Evolutionary conservation across 2,888 invertebrate species (phyloP), one percentile per base, ranked within the genome.

Genomic region (Lasioglossum villosulum): DNA sequence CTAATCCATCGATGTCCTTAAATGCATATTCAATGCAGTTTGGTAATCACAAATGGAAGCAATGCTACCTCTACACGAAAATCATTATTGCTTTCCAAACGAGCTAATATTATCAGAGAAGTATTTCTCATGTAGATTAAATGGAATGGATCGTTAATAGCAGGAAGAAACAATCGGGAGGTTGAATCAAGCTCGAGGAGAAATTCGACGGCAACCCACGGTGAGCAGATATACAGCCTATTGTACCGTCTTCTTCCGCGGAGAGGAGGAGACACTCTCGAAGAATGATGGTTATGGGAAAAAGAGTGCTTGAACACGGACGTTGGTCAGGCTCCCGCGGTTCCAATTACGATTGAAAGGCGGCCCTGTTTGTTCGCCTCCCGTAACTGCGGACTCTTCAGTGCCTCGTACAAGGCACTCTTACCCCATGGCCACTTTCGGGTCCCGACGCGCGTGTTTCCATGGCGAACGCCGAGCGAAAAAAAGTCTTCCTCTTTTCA

Each of bases 261-360:
- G 59, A 81, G 87, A 88, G 90, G 84, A 87, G 87, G 91, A 92
- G 93, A 93, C 92, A 93, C 93, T 92, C 93, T 93, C 91, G 92
- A 94, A 93, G 92, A 89, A 93, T 87, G 92, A 94, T 93, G 92
- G 92, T 92, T 93, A 93, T 90, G 91, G 90, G 93, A 93, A 94
- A 93, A 94, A 93, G 93, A 93, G 94, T 94, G 91, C 94, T 94
- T 93, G 94, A 94, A 94, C 94, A 94, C 94, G 94, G 94, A 93
- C 94, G 94, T 90, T 94, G 94, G 94, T 94, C 94, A 94, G 94
- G 89, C 92, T 91, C 92, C 93, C 91, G 92, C 88, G 91, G 92
- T 90, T 93, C 94, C 94, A 94, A 94, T 94, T 94, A 94, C 91
- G 91, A 90, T 89, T 90, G 91, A 94, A 93, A 92, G 93, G 88